Percentiles rank a stretch among this genome's conserved stretches.
phyloP scores from a whole-genome alignment of 2,888 invertebrate genomes.

The Tiphia femorata region DNA sequence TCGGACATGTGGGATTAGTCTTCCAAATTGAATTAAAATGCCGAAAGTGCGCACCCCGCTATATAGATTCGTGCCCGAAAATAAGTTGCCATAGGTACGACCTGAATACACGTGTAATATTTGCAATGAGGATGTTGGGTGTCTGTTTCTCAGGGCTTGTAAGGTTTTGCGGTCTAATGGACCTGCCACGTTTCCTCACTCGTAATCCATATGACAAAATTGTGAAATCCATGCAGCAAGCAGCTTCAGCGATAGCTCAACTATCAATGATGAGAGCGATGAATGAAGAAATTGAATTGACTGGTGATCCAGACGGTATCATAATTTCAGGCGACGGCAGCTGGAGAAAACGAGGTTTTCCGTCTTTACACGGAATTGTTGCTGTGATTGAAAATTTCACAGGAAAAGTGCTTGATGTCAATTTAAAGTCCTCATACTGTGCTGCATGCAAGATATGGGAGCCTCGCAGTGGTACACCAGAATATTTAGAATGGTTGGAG shows the following conservation, averaged over 20 bases:
- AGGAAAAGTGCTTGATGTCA: slow-evolving; percentile 3
- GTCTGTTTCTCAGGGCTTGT: slow-evolving; percentile 3
- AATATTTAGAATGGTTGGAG: slow-evolving; percentile 7
- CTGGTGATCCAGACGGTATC: background rate
- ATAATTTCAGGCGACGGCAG: slow-evolving; percentile 8
- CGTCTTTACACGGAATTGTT: too few relatives aligned
- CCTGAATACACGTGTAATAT: background rate
- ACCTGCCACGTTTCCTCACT: slow-evolving; percentile 4
- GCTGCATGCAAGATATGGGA: slow-evolving; percentile 8
- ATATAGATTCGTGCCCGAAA: too few relatives aligned
- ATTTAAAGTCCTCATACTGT: slow-evolving; percentile 7
- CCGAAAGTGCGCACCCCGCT: too few relatives aligned
- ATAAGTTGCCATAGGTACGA: background rate
- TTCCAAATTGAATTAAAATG: too few relatives aligned
- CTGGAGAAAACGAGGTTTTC: slow-evolving; percentile 5
- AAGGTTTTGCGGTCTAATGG: slow-evolving; percentile 2
- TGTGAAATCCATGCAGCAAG: too few relatives aligned
- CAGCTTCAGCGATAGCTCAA: too few relatives aligned
- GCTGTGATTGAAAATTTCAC: slow-evolving; percentile 6
- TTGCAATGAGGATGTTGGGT: slow-evolving; percentile 7
- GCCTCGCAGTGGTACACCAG: background rate
- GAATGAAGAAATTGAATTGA: background rate
- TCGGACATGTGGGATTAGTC: too few relatives aligned
- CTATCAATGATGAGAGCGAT: background rate
- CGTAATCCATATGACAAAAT: slow-evolving; percentile 3